A percentile compares a stretch with the other conserved stretches of the same genome.
Evolutionary conservation across 2,113 vertebrate genomes (phyloP).

Genomic region (Pleuronectes platessa): DNA sequence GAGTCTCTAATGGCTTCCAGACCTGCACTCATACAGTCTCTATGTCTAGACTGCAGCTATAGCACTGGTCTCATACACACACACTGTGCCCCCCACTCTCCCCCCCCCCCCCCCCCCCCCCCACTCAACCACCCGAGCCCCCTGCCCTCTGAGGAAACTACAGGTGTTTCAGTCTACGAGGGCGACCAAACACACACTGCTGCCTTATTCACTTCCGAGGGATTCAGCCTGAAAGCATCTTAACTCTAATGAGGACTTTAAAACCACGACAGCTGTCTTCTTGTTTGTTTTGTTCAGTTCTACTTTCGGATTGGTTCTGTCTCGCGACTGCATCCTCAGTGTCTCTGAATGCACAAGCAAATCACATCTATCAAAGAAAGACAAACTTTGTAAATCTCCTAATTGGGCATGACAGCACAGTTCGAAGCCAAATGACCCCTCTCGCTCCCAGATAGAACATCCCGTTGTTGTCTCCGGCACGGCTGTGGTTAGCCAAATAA

Average conservation of each 20-base stretch:
- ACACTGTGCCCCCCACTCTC: background rate
- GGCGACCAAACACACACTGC: constrained; percentile 45
- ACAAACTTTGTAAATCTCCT: constrained; percentile 66
- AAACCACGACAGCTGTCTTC: constrained; percentile 18
- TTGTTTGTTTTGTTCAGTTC: constrained; percentile 17
- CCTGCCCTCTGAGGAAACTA: constrained; percentile 55
- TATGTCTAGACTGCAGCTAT: constrained; percentile 58
- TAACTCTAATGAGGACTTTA: constrained; percentile 57
- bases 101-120: background rate
- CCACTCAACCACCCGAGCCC: constrained; percentile 4
- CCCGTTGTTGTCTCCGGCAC: constrained; percentile 57
- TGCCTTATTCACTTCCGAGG: constrained; percentile 53
- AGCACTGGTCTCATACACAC: constrained; percentile 26
- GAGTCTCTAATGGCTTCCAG: constrained; percentile 82
- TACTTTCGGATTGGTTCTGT: constrained; percentile 32
- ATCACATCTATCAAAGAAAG: constrained; percentile 39
- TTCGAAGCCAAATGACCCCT: constrained; percentile 44
- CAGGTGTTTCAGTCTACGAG: constrained; percentile 47
- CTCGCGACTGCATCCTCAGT: constrained; percentile 44
- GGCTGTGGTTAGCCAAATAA: constrained; percentile 51
- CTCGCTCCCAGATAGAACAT: constrained; percentile 51
- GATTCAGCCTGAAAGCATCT: constrained; percentile 51
- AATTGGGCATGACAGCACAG: constrained; percentile 59
- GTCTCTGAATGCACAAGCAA: constrained; percentile 37
- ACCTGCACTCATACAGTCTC: constrained; percentile 30